Conservation (phyloP, 2,113 vertebrate genomes). For the Rhineura floridana region DNA sequence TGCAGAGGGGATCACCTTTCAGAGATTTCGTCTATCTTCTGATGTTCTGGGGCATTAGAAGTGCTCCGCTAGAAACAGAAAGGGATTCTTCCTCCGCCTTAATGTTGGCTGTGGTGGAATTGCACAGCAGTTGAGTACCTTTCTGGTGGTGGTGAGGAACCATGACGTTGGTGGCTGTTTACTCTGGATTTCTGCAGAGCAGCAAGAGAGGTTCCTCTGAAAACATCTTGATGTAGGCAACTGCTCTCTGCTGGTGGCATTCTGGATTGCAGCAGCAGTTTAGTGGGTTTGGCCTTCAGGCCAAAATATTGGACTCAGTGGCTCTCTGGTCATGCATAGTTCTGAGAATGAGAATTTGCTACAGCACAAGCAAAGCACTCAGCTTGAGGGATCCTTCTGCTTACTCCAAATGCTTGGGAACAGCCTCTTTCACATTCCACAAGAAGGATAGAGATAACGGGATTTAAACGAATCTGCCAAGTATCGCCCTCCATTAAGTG, state of each 20-base stretch:
- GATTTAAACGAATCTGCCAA: conserved; percentile 15
- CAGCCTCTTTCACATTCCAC: not conserved
- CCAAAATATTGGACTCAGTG: not conserved
- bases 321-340: not conserved
- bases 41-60: not conserved
- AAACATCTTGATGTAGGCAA: not conserved
- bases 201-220: not conserved
- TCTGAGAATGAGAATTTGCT: not conserved
- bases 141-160: not conserved
- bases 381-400: rapidly evolving
- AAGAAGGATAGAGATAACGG: conserved; percentile 42
- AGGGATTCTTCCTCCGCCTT: not conserved
- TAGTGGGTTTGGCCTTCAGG: too few species aligned
- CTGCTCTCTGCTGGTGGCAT: not conserved
- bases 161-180: not conserved
- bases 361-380: not conserved
- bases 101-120: not conserved
- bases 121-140: not conserved
- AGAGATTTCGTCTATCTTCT: not conserved
- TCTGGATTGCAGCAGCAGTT: too few species aligned
- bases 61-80: not conserved
- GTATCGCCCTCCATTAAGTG: conserved; percentile 29
- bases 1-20: too few species aligned
- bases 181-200: not conserved
- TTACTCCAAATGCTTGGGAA: rapidly evolving